Base-by-base conservation (phyloP, 2,113 vertebrate genomes). In the Seriola quinqueradiata region DNA sequence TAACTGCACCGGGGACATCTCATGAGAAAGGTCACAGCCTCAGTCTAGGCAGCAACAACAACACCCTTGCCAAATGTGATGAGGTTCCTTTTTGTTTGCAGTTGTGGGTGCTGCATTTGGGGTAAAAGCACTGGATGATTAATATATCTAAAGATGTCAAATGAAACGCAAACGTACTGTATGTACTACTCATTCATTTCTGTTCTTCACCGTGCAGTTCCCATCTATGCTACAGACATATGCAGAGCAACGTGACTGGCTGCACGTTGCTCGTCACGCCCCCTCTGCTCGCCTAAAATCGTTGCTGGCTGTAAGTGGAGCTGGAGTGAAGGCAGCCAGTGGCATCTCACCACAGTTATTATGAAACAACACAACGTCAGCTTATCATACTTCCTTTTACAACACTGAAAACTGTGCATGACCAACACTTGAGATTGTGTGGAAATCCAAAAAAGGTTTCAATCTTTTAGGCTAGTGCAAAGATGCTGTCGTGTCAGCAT, bases 171-270 rank as follows among this genome's bases (percentile, higher is more conserved):
- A 36, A 64, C 0, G n/a, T 8, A 36, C 42, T 42, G 12, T 3
- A 17, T 75, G 54, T 28, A 4, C 46, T 3, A 21, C 44, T n/a
- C 28, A 55, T 82, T 28, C n/a, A 70, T 55, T 12, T 42, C 19
- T 46, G 65, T 40, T 42, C 16, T 46, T 54, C 21, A 36, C 2
- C 0, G 1, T 63, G 81, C 48, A 58, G 52, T 4, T 17, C 8
- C 19, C 42, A 13, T 58, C 16, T 34, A 19, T 48, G 48, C 55
- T 19, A 16, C 58, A 52, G 68, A 74, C 73, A 63, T 74, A 81
- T 64, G 81, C 71, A 77, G 71, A 8, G 63, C 70, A 83, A 92
- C 91, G 91, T 92, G 92, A 91, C 85, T 12, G 34, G 25, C 48
- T 74, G 82, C 87, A 90, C 85, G 86, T 86, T 44, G 25, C 67